Evolutionary conservation across 2,888 invertebrate species (phyloP).

Genomic region (Malthinus flaveolus): DNA sequence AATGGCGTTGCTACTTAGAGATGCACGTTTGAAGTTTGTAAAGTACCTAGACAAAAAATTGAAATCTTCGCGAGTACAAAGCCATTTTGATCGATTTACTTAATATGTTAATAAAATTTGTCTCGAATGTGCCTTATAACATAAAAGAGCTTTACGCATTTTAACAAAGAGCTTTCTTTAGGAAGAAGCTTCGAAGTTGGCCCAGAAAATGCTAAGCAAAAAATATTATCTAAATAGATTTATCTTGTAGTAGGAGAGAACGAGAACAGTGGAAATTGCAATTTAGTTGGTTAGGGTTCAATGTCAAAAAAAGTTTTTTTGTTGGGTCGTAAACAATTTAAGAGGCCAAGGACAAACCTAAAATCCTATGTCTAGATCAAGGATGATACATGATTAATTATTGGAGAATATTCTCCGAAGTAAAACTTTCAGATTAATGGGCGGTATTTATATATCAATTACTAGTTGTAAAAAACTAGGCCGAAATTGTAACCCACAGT

Average conservation of each 20-base stretch:
- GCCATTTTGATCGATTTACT: no score
- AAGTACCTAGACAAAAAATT: no score
- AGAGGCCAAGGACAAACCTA: slow-evolving; percentile 20
- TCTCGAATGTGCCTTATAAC: no score
- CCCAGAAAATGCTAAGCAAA: slow-evolving; percentile 8
- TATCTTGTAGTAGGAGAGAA: slow-evolving; percentile 17
- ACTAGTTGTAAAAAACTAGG: slow-evolving; percentile 9
- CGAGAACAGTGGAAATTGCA: slow-evolving; percentile 13
- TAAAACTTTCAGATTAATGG: slow-evolving; percentile 24
- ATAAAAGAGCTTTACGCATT: not conserved
- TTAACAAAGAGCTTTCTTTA: not conserved
- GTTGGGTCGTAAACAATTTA: slow-evolving; percentile 21
- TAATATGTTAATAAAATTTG: no score
- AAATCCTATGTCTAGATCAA: slow-evolving; percentile 22
- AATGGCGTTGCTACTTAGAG: no score
- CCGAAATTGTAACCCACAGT: slow-evolving; percentile 8
- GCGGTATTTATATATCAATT: slow-evolving; percentile 25
- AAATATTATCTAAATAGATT: slow-evolving; percentile 22
- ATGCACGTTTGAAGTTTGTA: no score
- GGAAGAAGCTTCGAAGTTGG: not conserved
- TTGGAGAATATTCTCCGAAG: slow-evolving; percentile 6
- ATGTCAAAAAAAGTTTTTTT: slow-evolving; percentile 25
- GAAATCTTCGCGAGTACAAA: no score
- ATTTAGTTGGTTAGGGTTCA: slow-evolving; percentile 18
- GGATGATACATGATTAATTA: slow-evolving; percentile 24